A percentile compares a stretch with the other conserved stretches of the same genome.
Evolutionary conservation across 2,797 vertebrate genomes (phyloP).

Genomic region (Catamblyrhynchus diadema): DNA sequence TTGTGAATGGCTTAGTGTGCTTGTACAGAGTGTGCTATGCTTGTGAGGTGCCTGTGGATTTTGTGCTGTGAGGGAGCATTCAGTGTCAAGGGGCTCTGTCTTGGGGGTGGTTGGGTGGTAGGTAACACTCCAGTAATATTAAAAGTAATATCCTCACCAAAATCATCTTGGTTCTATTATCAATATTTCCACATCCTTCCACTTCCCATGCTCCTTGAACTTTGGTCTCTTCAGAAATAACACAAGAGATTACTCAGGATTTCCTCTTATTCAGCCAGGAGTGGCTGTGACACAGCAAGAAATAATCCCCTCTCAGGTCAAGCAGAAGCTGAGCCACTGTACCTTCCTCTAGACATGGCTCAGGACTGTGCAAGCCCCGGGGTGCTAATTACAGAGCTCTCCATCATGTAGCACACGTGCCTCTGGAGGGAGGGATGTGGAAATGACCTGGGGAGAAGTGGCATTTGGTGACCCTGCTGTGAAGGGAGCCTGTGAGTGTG

Average conservation of each 20-base stretch:
- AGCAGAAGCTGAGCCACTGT: neutral
- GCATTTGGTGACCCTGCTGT: neutral
- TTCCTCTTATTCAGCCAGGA: slow-evolving; percentile 38
- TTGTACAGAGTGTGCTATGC: accelerated
- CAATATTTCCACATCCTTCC: neutral
- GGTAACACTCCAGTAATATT: neutral
- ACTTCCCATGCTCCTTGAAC: neutral
- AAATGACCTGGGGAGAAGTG: neutral
- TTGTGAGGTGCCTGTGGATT: neutral
- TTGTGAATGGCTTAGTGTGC: neutral
- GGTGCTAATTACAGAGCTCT: neutral
- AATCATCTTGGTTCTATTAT: neutral
- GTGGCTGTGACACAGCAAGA: slow-evolving; percentile 43
- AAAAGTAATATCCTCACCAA: neutral
- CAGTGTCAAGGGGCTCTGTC: neutral
- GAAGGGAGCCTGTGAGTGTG: neutral
- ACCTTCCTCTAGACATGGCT: neutral
- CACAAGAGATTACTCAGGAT: slow-evolving; percentile 9
- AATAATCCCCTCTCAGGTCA: slow-evolving; percentile 2
- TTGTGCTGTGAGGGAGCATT: neutral
- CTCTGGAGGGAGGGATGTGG: neutral
- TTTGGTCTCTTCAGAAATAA: slow-evolving; percentile 2
- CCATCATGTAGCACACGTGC: accelerated
- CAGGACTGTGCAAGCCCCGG: neutral
- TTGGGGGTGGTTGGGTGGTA: neutral